Evolutionary conservation across 1,140 invertebrate species (phyloP), one percentile per base, ranked within the genome.

Genomic region (Laupala kohalensis): DNA sequence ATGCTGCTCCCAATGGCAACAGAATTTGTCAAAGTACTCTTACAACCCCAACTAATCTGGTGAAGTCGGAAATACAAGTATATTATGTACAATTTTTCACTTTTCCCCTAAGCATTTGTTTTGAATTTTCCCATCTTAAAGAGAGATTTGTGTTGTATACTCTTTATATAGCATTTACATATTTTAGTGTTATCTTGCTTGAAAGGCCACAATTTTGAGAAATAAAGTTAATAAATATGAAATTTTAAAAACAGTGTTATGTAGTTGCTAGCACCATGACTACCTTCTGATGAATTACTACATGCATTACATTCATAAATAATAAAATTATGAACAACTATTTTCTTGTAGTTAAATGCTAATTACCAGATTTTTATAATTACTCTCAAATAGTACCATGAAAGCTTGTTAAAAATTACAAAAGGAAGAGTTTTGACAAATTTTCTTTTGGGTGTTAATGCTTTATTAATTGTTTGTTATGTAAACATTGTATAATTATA

Each of bases 101-200:
- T 71, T 64, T 71, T 71, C 72, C 73, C 67, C 74, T 72, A 73
- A 72, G 72, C 64, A 71, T 75, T 74, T 73, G 69, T 75, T 73
- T 70, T 69, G 72, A 69, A 73, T 71, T 73, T 73, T 71, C 70
- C 73, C 72, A 72, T 75, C 71, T 74, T 71, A 24, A 72, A 72
- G 74, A 75, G 72, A 74, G 69, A 75, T 73, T 75, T 75, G 64
- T 72, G 74, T 75, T 75, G 67, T 71, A 71, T 72, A 71, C 74
- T 75, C 74, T 75, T 69, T 66, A 67, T 63, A 69, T 71, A 73
- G 73, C 72, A 71, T 25, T 73, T 73, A 72, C 73, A 74, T 73
- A 72, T 72, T 72, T 72, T 74, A 74, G 73, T 74, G 72, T 74
- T 72, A 71, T 71, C 65, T 74, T 64, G 72, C 73, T 73, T 74